These are phyloP conservation scores for Ceratitis capitata DNA, from an alignment of 1,140 invertebrate genomes.

Conservation along the genomic window DNA sequence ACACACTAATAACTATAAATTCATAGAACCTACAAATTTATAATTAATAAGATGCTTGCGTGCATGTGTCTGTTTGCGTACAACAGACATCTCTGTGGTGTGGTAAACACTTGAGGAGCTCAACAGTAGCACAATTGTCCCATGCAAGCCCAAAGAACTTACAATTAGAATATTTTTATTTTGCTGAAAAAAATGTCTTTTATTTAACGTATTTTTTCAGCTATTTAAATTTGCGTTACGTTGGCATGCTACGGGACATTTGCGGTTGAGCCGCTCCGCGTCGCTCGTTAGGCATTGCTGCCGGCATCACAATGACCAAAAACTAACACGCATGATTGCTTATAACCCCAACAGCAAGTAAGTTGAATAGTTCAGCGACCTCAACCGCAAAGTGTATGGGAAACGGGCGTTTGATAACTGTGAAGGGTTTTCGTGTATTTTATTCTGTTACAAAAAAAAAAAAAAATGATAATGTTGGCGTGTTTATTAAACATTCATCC, in stretches of 20 bases:
- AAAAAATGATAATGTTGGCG: too few species aligned
- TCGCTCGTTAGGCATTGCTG: constrained; percentile 10
- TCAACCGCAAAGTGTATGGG: background rate
- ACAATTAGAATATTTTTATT: background rate
- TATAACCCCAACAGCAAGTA: background rate
- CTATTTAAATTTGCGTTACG: background rate
- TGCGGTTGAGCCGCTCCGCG: background rate
- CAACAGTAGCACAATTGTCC: background rate
- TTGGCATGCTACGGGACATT: background rate
- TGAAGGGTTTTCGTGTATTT: background rate
- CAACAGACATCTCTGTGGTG: background rate
- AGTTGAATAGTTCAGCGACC: background rate
- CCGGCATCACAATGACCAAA: background rate
- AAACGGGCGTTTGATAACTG: background rate
- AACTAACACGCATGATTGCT: constrained; percentile 13
- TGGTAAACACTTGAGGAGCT: background rate
- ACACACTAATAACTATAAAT: background rate
- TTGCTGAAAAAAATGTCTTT: background rate
- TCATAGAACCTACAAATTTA: background rate
- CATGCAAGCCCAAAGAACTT: too few species aligned
- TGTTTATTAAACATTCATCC: too few species aligned
- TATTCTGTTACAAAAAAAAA: too few species aligned
- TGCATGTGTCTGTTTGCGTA: background rate
- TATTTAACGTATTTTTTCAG: background rate
- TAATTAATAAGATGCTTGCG: background rate